phyloP scores from a whole-genome alignment of 2,797 vertebrate species.

The Ciconia nigra region DNA sequence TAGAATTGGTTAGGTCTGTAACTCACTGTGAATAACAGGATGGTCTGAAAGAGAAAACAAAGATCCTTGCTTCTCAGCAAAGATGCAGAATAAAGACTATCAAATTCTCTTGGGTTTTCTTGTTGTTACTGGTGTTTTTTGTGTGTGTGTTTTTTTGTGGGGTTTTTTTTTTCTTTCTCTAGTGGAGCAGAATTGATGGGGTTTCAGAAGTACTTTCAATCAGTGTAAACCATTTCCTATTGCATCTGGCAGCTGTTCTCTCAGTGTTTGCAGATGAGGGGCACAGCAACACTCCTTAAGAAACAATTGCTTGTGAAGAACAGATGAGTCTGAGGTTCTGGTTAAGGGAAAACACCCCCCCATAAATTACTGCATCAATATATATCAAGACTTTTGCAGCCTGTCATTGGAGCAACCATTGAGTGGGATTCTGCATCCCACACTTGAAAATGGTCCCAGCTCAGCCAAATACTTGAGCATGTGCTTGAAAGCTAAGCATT shows the following conservation, averaged over 20 bases:
- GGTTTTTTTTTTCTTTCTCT: background rate
- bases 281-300: background rate
- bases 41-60: slow-evolving; percentile 25
- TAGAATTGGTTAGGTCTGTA: slow-evolving; percentile 31
- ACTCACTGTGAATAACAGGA: slow-evolving; percentile 35
- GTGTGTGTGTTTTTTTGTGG: background rate
- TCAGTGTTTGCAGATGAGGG: background rate
- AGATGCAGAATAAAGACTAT: background rate
- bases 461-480: background rate
- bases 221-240: slow-evolving; percentile 1
- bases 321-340: slow-evolving; percentile 18
- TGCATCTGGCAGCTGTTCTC: background rate
- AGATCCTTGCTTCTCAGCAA: slow-evolving; percentile 4
- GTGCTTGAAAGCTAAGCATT: background rate
- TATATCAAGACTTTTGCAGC: slow-evolving; percentile 17
- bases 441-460: background rate
- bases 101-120: slow-evolving; percentile 2
- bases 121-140: background rate
- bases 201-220: background rate
- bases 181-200: background rate
- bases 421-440: slow-evolving; percentile 20
- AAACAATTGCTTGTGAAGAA: background rate
- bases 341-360: background rate
- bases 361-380: background rate
- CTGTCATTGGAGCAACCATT: background rate